Base-by-base conservation (phyloP, 2,113 vertebrate genomes). In the Sminthopsis crassicaudata region DNA sequence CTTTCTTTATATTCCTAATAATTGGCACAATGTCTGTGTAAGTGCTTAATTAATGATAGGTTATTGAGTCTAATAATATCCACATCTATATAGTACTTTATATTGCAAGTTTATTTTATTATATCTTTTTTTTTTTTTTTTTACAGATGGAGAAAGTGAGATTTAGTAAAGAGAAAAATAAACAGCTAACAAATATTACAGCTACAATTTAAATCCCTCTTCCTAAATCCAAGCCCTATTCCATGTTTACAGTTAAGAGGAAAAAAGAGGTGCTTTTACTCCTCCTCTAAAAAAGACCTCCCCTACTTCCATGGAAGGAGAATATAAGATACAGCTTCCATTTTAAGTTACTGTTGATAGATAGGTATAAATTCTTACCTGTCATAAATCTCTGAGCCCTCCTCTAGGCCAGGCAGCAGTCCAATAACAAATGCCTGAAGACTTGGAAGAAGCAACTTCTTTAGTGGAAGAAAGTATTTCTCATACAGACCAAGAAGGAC, bases 361-460 rank as follows among this genome's bases (percentile, higher is more conserved):
- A 36, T 30, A n/a, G 36, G 5, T 22, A 22, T 16, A 46, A 60
- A 42, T 52, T 46, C 90, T 30, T 97, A 99, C 99, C 99, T 99
- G 98, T 99, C 99, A 19, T 99, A 99, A 97, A 99, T 99, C 96
- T 99, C 99, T 1, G 99, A 99, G 46, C 99, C 99, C 98, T 99
- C 99, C 97, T 99, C 99, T 90, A 99, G 98, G 60, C 99, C 99
- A 3, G 99, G 99, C 67, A 99, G 98, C 19, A 99, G 98, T 92
- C 99, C 99, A 26, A 99, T 99, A 22, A 99, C 96, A 97, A 99
- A 99, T 52, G 99, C 99, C 98, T 99, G 99, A 53, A 99, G 99
- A 95, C 99, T 99, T 95, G 99, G 99, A 93, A 99, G 98, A 55
- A 99, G 98, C 90, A 99, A 99, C 94, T 98, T 99, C 98, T 99